These are phyloP conservation scores for Balaeniceps rex DNA, from an alignment of 2,113 vertebrate genomes.

Conservation along the genomic window DNA sequence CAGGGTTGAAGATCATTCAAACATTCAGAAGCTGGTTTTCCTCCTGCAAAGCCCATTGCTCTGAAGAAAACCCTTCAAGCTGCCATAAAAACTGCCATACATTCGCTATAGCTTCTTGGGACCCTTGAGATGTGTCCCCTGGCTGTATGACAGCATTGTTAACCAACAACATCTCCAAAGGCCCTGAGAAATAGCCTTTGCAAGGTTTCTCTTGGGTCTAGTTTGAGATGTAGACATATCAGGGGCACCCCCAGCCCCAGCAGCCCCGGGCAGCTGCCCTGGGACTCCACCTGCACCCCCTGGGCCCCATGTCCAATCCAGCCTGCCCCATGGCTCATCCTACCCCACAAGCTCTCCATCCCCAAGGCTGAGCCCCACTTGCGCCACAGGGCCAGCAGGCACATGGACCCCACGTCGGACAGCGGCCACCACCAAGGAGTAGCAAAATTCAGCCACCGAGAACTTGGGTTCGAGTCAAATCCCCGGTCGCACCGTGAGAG, in stretches of 20 bases:
- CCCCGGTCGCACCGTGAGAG: not conserved
- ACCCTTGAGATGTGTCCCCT: not conserved
- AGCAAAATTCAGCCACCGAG: not conserved
- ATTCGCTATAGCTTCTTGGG: not conserved
- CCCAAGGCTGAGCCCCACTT: not conserved
- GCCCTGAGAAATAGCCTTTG: not conserved
- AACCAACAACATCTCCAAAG: not conserved
- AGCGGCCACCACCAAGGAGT: not conserved
- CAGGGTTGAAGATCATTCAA: not conserved
- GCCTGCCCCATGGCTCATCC: not conserved
- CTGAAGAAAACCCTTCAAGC: not conserved
- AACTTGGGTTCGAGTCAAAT: not conserved
- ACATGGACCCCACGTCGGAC: accelerated
- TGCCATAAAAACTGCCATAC: not conserved
- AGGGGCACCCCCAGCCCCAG: not conserved
- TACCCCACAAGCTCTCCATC: not conserved
- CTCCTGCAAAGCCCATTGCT: not conserved
- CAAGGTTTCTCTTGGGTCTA: not conserved
- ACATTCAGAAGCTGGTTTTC: not conserved
- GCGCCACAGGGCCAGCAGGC: not conserved
- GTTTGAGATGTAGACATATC: not conserved
- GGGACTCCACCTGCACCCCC: not conserved
- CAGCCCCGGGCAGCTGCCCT: not conserved
- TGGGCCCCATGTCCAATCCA: not conserved
- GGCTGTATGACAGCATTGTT: not conserved